Base-by-base conservation (phyloP, 2,113 vertebrate genomes). In the Thermophis baileyi region DNA sequence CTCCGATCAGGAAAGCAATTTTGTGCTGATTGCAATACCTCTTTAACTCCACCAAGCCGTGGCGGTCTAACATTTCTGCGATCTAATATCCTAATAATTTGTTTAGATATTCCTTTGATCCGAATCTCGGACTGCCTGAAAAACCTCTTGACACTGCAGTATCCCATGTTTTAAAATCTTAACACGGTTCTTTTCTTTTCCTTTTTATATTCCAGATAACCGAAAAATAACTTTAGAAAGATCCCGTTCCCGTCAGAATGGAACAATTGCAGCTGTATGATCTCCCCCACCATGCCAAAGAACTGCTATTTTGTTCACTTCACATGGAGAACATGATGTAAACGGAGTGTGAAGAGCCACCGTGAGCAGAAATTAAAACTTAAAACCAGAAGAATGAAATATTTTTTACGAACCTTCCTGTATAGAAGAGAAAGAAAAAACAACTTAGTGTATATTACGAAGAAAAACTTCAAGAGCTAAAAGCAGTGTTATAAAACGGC, bases 161-260 rank as follows among this genome's bases (percentile, higher is more conserved):
- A 97, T 93, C 88, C n/a, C 35, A 0, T 93, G 90, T 96, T 97
- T 95, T 96, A 93, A 60, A 57, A 95, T 90, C 95, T 97, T 90
- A 95, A 14, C 22, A 5, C 20, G 93, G 96, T 97, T 96, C 60
- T 96, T 97, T 87, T n/a, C 8, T 63, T 63, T 93, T 60, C 97
- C 86, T 97, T 97, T 98, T 97, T 98, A 69, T 98, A 57, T 98
- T 97, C 51, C 98, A 99, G 99, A 99, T 97, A 99, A 99, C 97
- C 98, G 98, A 91, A 98, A 98, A 88, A 97, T 97, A 90, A 97
- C 98, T 97, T 97, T 99, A 98, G 99, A 99, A 98, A 98, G 99
- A 97, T 99, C 99, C 93, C 99, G 99, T 91, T 99, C 99, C 63
- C 99, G 99, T 92, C 99, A 99, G 98, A 99, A 98, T 94, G 97